These are phyloP conservation scores for Malurus alboscapulatus DNA, from an alignment of 2,113 vertebrate genomes.

Conservation along the genomic window DNA sequence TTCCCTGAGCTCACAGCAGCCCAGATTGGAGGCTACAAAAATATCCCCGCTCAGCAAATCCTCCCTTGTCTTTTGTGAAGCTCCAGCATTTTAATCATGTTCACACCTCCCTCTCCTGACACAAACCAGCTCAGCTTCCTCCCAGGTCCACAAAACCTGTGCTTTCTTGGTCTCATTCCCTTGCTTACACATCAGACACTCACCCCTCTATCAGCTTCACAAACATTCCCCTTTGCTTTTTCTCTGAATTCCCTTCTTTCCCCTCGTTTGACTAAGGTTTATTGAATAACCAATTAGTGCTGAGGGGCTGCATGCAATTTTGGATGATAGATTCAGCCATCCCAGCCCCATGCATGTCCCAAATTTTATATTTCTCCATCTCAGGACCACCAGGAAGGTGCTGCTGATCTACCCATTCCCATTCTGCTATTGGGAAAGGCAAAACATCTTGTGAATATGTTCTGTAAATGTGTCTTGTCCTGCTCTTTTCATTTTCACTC, in stretches of 20 bases:
- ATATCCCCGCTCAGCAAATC: not conserved
- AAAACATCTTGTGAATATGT: not conserved
- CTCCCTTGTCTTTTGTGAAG: not conserved
- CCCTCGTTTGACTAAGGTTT: not conserved
- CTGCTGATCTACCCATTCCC: not conserved
- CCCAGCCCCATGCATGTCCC: not conserved
- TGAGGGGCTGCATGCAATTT: not conserved
- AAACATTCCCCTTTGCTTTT: not conserved
- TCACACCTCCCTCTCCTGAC: conserved; percentile 13
- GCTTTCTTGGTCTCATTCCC: not conserved
- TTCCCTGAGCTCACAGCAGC: not conserved
- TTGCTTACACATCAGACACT: not conserved
- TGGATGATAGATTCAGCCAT: not conserved
- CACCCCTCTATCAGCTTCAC: not conserved
- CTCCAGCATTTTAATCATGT: not conserved
- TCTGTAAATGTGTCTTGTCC: not conserved
- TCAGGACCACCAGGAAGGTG: not conserved
- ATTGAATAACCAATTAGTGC: not conserved
- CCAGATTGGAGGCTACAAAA: not conserved
- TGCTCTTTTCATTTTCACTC: not conserved
- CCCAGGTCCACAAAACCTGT: not conserved
- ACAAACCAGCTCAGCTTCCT: not conserved
- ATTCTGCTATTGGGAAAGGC: not conserved
- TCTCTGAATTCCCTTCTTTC: not conserved
- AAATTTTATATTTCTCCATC: not conserved